Evolutionary conservation across 2,888 invertebrate species (phyloP).

Genomic region (Nomada hirtipes): DNA sequence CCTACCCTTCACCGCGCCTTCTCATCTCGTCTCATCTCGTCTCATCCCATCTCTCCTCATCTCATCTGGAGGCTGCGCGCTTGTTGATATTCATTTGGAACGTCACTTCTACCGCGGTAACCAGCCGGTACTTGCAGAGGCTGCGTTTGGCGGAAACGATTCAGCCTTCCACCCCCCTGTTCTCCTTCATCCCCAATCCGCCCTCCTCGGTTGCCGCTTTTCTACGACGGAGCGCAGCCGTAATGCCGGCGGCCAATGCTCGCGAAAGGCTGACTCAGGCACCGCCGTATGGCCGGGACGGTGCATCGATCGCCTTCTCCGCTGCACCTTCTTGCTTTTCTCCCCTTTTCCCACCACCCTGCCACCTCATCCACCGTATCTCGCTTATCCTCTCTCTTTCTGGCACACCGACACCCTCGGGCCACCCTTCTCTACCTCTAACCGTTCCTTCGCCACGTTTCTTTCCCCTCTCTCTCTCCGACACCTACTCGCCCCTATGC

Average conservation of each 20-base stretch:
- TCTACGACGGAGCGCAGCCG: conserved; percentile 73
- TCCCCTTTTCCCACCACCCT: conserved; percentile 28
- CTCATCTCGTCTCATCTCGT: conserved; percentile 38
- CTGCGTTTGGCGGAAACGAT: conserved; percentile 71
- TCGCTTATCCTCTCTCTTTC: conserved; percentile 4
- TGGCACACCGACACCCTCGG: background rate
- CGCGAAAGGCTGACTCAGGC: conserved; percentile 75
- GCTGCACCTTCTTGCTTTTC: conserved; percentile 65
- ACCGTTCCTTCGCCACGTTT: conserved; percentile 17
- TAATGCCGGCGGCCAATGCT: conserved; percentile 74
- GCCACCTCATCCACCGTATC: conserved; percentile 10
- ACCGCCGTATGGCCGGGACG: conserved; percentile 73
- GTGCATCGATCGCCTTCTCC: conserved; percentile 75
- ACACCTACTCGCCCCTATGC: background rate
- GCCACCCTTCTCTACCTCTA: background rate
- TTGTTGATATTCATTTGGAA: conserved; percentile 74
- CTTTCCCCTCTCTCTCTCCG: conserved; percentile 22
- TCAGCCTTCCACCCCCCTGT: conserved; percentile 56
- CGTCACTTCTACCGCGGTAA: conserved; percentile 71
- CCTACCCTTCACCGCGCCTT: background rate
- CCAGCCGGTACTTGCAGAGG: conserved; percentile 66
- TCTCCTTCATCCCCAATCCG: conserved; percentile 48
- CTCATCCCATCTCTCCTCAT: conserved; percentile 40
- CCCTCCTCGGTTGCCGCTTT: conserved; percentile 49
- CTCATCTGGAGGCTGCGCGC: conserved; percentile 65